Base-by-base conservation (phyloP, 2,113 vertebrate genomes). In the Tupaia chinensis region DNA sequence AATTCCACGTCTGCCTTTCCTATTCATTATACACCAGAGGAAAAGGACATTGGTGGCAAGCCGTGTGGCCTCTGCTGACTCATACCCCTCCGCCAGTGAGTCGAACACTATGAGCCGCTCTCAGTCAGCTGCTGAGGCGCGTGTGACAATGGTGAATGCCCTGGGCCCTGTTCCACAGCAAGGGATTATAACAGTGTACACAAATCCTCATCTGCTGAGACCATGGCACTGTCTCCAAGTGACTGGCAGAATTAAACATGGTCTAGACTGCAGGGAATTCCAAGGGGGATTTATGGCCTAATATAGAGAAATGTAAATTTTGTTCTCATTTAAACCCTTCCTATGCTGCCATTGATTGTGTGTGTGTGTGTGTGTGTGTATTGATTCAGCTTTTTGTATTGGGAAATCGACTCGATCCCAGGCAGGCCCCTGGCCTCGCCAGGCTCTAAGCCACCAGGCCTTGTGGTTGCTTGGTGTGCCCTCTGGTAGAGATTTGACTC, bases 221-320 rank as follows among this genome's bases (percentile, higher is more conserved):
- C 63, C 93, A 4, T 2, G 2, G 74, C 32, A 92, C 82, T 7
- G 10, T 93, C 95, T 96, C 91, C 16, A 58, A 54, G 23, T 95
- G 92, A 95, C 56, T 87, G 97, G 93, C 77, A 92, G 95, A 89
- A 95, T 91, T 95, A 92, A 96, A 87, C 25, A 73, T 10, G 78
- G 84, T 88, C 89, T 70, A 68, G 68, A 93, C 95, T 77, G 87
- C 93, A 5, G 74, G 72, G 34, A 84, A 68, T 25, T 70, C 89
- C 74, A 44, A 56, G 15, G 32, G 14, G 88, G 80, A 88, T 89
- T 95, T 96, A 70, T n/a, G 60, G 93, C 15, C 91, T 88, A 90
- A 76, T 91, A 93, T 32, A 97, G 89, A 97, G 78, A 74, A 93
- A 93, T 89, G 91, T 76, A 14, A 86, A 88, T 96, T 97, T 95